phyloP scores from a whole-genome alignment of 1,140 invertebrate species.

The Aphidius ervi region DNA sequence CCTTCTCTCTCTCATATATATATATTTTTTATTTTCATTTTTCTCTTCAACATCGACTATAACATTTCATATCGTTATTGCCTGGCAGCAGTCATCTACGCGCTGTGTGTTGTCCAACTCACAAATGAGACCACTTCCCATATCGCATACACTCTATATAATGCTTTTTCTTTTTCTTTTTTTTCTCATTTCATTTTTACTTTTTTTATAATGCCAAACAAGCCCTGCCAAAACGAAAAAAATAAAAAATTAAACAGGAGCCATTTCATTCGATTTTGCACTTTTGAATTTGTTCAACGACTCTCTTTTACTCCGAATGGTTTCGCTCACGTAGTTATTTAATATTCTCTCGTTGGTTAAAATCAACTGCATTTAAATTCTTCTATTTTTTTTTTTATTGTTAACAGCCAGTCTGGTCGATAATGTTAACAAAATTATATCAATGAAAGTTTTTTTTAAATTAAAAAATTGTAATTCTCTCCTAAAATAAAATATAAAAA shows the following conservation, averaged over 20 bases:
- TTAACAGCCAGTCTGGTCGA: slow-evolving; percentile 4
- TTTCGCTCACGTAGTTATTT: neutral
- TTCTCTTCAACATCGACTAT: neutral
- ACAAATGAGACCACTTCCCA: neutral
- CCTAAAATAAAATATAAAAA: neutral
- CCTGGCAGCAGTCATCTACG: slow-evolving; percentile 19
- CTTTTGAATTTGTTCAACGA: neutral
- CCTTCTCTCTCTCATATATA: slow-evolving; percentile 26
- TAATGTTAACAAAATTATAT: slow-evolving; percentile 6
- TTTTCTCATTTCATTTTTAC: neutral
- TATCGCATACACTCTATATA: neutral
- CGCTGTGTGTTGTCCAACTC: neutral
- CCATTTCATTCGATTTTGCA: slow-evolving; percentile 16
- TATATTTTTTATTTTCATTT: no score
- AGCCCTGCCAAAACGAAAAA: no score
- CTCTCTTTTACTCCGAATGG: slow-evolving; percentile 5
- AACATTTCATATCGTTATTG: slow-evolving; percentile 31
- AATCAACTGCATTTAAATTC: slow-evolving; percentile 1
- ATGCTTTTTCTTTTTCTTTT: neutral
- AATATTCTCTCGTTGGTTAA: slow-evolving; percentile 8
- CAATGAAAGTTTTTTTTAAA: neutral
- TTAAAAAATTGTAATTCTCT: neutral
- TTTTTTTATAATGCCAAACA: no score
- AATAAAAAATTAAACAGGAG: neutral
- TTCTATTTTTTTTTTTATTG: no score